Evolutionary conservation across 2,797 vertebrate species (phyloP).

Genomic region (Propithecus perrieri): DNA sequence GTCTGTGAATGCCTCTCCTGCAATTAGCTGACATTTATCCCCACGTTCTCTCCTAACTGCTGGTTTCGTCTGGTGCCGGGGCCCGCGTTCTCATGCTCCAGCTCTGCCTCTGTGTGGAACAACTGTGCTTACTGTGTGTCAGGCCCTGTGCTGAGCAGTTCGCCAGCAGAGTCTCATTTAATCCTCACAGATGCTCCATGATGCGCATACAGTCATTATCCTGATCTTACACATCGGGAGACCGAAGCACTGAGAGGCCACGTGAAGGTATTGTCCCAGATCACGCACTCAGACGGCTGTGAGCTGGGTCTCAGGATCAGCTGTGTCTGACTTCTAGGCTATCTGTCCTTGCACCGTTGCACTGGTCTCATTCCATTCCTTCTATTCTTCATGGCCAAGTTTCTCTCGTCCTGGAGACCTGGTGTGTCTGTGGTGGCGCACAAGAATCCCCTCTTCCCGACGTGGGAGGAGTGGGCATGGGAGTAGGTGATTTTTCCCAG

Average conservation of each 20-base stretch:
- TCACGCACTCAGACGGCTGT: background rate
- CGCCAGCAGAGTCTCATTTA: background rate
- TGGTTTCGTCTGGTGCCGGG: background rate
- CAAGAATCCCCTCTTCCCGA: background rate
- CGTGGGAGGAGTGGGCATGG: background rate
- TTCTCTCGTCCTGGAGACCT: background rate
- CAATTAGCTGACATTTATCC: background rate
- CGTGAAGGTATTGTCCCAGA: background rate
- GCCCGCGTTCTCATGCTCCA: background rate
- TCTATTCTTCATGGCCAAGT: background rate
- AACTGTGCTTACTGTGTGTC: background rate
- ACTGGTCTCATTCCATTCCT: background rate
- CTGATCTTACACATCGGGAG: background rate
- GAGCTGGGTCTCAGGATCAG: background rate
- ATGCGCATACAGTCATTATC: background rate
- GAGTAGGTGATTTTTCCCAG: fast-evolving
- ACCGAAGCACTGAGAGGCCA: background rate
- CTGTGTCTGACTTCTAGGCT: background rate
- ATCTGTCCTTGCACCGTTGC: background rate
- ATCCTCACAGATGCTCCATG: background rate
- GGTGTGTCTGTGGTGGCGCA: background rate
- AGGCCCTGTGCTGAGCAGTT: background rate
- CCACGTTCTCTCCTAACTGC: background rate
- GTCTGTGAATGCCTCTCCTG: background rate
- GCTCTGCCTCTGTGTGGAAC: background rate